A percentile compares a stretch with the other conserved stretches of the same genome.
phyloP scores from a whole-genome alignment of 2,888 invertebrate genomes.

The Thereva unica region DNA sequence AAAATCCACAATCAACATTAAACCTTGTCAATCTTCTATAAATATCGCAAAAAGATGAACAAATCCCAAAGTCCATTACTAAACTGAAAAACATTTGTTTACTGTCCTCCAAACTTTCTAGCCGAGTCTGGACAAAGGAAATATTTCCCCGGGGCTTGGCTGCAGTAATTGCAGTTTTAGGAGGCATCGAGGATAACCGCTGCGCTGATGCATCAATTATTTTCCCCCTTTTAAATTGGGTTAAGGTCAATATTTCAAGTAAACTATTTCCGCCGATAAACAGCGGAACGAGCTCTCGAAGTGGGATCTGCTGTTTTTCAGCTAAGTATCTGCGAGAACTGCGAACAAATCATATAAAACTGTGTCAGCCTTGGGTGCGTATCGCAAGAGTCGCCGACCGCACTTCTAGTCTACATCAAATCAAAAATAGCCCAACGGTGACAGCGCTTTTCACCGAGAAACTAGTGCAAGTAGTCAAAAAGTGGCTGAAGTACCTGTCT shows the following conservation, averaged over 20 bases:
- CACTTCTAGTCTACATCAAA: background rate
- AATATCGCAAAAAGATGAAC: conserved; percentile 7
- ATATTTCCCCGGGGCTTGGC: background rate
- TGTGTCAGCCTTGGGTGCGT: conserved; percentile 28
- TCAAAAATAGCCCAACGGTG: conserved; percentile 16
- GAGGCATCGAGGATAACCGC: conserved; percentile 31
- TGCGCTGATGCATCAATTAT: conserved; percentile 21
- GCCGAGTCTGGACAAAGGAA: conserved; percentile 15
- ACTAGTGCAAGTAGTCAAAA: conserved; percentile 12
- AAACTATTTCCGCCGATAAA: conserved; percentile 35
- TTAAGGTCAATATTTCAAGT: conserved; percentile 29
- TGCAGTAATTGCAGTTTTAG: conserved; percentile 13
- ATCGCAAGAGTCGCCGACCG: conserved; percentile 12
- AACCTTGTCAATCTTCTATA: background rate
- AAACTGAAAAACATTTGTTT: conserved; percentile 11
- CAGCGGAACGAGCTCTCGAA: conserved; percentile 21
- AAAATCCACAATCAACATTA: background rate
- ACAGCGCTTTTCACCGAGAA: conserved; percentile 8
- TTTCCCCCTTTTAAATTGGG: conserved; percentile 19
- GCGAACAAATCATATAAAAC: conserved; percentile 28
- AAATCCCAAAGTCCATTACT: background rate
- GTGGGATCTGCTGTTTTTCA: conserved; percentile 13
- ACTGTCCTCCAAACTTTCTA: conserved; percentile 11
- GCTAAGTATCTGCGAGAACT: conserved; percentile 11
- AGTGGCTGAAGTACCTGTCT: conserved; percentile 8